Percentiles rank a stretch among this genome's conserved stretches.
Evolutionary conservation across 2,888 invertebrate genomes (phyloP).

Genomic region (Andrena trimmerana): DNA sequence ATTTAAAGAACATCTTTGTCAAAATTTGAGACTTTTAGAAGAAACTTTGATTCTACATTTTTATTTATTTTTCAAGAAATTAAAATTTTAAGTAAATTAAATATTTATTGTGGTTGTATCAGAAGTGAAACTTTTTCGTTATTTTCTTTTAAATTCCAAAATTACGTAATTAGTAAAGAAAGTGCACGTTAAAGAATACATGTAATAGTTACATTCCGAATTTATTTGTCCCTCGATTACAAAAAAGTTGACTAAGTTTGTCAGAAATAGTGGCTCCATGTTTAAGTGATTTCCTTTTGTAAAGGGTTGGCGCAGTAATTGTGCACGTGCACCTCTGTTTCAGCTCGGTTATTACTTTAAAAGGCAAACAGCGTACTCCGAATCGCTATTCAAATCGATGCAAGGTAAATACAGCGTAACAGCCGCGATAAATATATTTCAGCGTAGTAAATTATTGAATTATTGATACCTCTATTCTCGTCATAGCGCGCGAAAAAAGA

Average conservation of each 20-base stretch:
- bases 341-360: conserved; percentile 21
- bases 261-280: not conserved
- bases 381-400: conserved; percentile 19
- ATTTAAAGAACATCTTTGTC: too few species aligned
- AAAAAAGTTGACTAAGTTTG: not conserved
- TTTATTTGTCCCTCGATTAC: not conserved
- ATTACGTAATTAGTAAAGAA: too few species aligned
- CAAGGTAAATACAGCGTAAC: conserved; percentile 23
- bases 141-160: too few species aligned
- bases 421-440: conserved; percentile 4
- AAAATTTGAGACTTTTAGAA: not conserved
- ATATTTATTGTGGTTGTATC: too few species aligned
- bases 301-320: not conserved
- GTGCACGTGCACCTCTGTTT: not conserved
- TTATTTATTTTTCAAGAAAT: not conserved
- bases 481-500: conserved; percentile 6
- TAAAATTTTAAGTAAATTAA: not conserved
- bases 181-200: not conserved
- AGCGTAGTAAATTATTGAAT: conserved; percentile 24
- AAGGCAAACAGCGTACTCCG: conserved; percentile 20
- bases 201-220: not conserved
- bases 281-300: not conserved
- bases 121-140: not conserved
- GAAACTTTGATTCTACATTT: not conserved
- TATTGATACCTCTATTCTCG: conserved; percentile 19